A percentile compares a stretch with the other conserved stretches of the same genome.
phyloP scores from a whole-genome alignment of 1,140 invertebrate species.

The Acyrthosiphon pisum region DNA sequence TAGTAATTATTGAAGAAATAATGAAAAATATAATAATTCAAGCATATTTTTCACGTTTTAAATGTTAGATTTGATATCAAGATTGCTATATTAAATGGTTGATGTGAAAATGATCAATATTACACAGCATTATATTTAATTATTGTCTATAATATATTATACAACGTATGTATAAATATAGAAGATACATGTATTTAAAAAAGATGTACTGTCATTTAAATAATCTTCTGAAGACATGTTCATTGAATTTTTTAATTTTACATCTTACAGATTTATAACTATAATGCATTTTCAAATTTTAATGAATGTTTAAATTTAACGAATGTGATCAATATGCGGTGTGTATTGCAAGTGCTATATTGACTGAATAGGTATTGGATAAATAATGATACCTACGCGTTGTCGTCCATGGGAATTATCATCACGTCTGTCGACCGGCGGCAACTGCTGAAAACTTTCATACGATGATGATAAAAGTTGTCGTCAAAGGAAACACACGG shows the following conservation, averaged over 20 bases:
- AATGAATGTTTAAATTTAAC: background rate
- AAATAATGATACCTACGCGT: background rate
- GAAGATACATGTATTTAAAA: background rate
- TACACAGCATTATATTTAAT: too few relatives aligned
- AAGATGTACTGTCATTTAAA: background rate
- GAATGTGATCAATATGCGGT: background rate
- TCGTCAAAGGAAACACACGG: slow-evolving; percentile 53
- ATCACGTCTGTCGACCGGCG: background rate
- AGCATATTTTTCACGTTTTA: background rate
- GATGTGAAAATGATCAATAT: too few relatives aligned
- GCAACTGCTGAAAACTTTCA: slow-evolving; percentile 41
- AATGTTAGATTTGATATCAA: background rate
- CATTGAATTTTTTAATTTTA: too few relatives aligned
- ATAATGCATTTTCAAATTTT: too few relatives aligned
- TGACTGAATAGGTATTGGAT: background rate
- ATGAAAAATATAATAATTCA: background rate
- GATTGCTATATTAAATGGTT: too few relatives aligned
- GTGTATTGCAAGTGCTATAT: background rate
- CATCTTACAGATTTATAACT: too few relatives aligned
- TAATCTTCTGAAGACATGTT: background rate
- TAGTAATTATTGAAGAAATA: background rate
- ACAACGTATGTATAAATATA: too few relatives aligned
- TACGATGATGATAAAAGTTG: slow-evolving; percentile 41
- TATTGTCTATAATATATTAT: too few relatives aligned
- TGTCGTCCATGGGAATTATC: slow-evolving; percentile 28